Evolutionary conservation across 2,797 vertebrate genomes (phyloP).

Genomic region (Centroberyx gerrardi): DNA sequence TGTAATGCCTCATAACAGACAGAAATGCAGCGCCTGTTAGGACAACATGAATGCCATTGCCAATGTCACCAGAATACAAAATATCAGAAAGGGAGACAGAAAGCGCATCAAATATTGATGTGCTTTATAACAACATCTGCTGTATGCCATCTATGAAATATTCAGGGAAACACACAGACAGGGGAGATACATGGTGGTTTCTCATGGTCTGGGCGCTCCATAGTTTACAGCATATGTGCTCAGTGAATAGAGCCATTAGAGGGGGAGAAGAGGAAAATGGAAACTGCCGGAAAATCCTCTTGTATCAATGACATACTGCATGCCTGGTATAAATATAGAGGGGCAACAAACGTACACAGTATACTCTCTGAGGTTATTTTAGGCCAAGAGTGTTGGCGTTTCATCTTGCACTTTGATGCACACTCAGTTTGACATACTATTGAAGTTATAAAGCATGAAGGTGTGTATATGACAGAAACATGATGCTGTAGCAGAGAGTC

Average conservation of each 20-base stretch:
- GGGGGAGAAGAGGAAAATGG: neutral
- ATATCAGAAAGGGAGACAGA: slow-evolving; percentile 69
- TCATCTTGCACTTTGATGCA: slow-evolving; percentile 45
- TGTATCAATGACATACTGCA: slow-evolving; percentile 24
- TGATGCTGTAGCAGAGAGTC: no score
- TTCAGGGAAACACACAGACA: slow-evolving; percentile 71
- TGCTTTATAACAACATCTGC: slow-evolving; percentile 83
- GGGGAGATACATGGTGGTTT: slow-evolving; percentile 49
- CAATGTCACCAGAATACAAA: slow-evolving; percentile 70
- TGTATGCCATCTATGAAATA: slow-evolving; percentile 82
- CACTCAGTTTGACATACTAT: slow-evolving; percentile 13
- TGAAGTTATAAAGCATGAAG: neutral
- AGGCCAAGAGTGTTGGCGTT: slow-evolving; percentile 38
- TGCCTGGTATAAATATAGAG: slow-evolving; percentile 16
- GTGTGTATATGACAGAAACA: neutral
- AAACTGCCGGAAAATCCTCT: slow-evolving; percentile 49
- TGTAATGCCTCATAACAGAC: slow-evolving; percentile 58
- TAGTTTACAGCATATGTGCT: slow-evolving; percentile 62
- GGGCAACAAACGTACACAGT: slow-evolving; percentile 14
- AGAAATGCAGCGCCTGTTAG: slow-evolving; percentile 53
- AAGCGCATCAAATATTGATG: slow-evolving; percentile 84
- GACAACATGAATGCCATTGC: slow-evolving; percentile 35
- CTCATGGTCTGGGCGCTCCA: slow-evolving; percentile 60
- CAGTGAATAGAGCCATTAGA: slow-evolving; percentile 34
- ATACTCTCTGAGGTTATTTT: slow-evolving; percentile 49